Evolutionary conservation across 92 coral and sea anemone genomes (phyloP), one percentile per base, ranked within the genome.

Genomic region (Parazoanthus atlanticus): DNA sequence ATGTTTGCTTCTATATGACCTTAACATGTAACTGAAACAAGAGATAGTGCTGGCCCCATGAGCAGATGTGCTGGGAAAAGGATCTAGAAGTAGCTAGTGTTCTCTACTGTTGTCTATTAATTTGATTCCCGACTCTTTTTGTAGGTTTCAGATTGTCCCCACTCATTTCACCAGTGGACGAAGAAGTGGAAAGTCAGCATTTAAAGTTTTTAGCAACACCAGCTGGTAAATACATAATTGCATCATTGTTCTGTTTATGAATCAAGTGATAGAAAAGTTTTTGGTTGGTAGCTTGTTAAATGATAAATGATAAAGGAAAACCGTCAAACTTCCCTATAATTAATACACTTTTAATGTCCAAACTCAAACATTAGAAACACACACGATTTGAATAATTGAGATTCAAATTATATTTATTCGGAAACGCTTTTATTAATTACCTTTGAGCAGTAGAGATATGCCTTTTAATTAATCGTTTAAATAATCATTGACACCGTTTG

Each of bases 171-270:
- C 91, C 89, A 26, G 98, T 96, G 19, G 99, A 96, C 73, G 99
- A 96, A 89, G 99, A 96, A 88, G 99, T 96, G 7, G 99, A 96
- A 79, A 96, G 99, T 81, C 93, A 94, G 21, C 99, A 96, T 72
- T 93, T 96, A 46, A 92, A 96, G 88, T 96, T 93, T 83, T 91
- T 96, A 26, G 98, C 98, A 16, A 92, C 91, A 46, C 99, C 99
- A 10, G 94, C 97, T 86, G 96, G 98, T 96, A 91, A 38, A 17
- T 30, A 67, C 32, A 12, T 46, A 15, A 72, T 61, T 21, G 29
- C 30, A 70, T 28, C 74, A 65, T 29, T 66, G 36, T 9, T 47
- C 49, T 33, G 23, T 32, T 65, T 30, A 23, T 43, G 76, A 81
- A 32, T 58, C 32, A 41, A 41, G 38, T 0, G 13, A 1, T 41